Evolutionary conservation across 2,113 vertebrate species (phyloP).

Genomic region (Turdus rufiventris): DNA sequence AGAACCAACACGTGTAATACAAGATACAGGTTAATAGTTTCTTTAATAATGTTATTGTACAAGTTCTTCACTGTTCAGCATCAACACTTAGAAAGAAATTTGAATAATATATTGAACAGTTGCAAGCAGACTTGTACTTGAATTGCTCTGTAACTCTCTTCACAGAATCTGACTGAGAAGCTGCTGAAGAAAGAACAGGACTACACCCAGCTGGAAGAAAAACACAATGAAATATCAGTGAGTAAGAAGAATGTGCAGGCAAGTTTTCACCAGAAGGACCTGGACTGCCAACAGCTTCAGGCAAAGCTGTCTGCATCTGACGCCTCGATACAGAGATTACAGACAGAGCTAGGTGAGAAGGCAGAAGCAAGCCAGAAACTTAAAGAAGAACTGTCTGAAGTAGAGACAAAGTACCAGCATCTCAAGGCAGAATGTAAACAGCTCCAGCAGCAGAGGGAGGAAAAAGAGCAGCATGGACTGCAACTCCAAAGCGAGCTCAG

Average conservation of each 20-base stretch:
- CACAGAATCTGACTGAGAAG: slow-evolving; percentile 84
- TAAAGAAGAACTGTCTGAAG: slow-evolving; percentile 82
- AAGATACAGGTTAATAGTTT: neutral
- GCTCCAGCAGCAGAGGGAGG: slow-evolving; percentile 89
- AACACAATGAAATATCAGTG: slow-evolving; percentile 76
- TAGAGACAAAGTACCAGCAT: slow-evolving; percentile 87
- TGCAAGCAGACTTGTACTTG: neutral
- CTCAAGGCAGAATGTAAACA: slow-evolving; percentile 92
- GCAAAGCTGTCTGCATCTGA: slow-evolving; percentile 78
- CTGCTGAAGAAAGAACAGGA: slow-evolving; percentile 82
- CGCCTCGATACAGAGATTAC: slow-evolving; percentile 78
- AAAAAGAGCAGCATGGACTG: slow-evolving; percentile 86
- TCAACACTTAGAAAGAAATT: neutral
- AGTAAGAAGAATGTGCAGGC: slow-evolving; percentile 82
- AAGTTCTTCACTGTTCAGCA: neutral
- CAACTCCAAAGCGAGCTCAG: slow-evolving; percentile 91
- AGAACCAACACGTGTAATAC: neutral
- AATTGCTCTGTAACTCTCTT: slow-evolving; percentile 3
- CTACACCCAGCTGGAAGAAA: slow-evolving; percentile 82
- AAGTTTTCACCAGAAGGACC: slow-evolving; percentile 84
- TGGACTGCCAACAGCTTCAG: slow-evolving; percentile 89
- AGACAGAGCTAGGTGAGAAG: slow-evolving; percentile 80
- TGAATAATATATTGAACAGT: neutral
- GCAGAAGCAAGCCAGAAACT: slow-evolving; percentile 80
- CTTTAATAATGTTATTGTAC: neutral